Evolutionary conservation across 2,113 vertebrate genomes (phyloP), one percentile per base, ranked within the genome.

Genomic region (Panthera uncia): DNA sequence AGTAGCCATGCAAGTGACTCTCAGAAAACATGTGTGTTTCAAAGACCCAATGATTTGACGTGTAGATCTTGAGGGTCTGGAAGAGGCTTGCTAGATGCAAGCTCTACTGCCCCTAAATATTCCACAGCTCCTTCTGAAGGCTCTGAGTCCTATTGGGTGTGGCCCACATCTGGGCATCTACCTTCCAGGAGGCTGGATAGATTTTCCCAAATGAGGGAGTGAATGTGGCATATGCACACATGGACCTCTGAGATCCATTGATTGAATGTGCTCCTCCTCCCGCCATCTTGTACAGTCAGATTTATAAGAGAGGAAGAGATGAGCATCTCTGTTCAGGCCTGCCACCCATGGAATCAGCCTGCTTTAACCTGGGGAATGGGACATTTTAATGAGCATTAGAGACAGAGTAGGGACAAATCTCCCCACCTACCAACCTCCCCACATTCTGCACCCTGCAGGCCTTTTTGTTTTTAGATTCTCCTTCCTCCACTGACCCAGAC

Each of bases 401-500:
- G 63, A 97, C 15, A 79, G 71, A 63, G 55, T 29, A 14, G 50
- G 25, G 25, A 52, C 45, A 33, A 45, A 45, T 45, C 45, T 45
- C 66, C 41, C 33, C 25, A 45, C 74, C 5, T 41, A 31, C 45
- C 6, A 6, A 27, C 4, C n/a, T 82, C 57, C 61, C 11, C 71
- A n/a, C 29, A 41, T 61, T 45, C 83, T 73, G 8, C 7, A 1
- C 13, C 36, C 7, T 3, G 31, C 23, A 57, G 61, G 50, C n/a
- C 78, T 93, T 87, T 79, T 86, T 38, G 31, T 88, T 91, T 94
- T 93, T 79, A 65, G 11, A 16, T 93, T 97, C 73, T 96, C 69
- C 69, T 96, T 89, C 45, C 66, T 96, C 73, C 76, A 16, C 61
- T 79, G 89, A 94, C 76, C 88, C 4, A 5, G 50, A 82, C 65